Percentiles rank a stretch among this genome's conserved stretches.
phyloP scores from a whole-genome alignment of 2,888 invertebrate genomes.

The Gasteruption jaculator region DNA sequence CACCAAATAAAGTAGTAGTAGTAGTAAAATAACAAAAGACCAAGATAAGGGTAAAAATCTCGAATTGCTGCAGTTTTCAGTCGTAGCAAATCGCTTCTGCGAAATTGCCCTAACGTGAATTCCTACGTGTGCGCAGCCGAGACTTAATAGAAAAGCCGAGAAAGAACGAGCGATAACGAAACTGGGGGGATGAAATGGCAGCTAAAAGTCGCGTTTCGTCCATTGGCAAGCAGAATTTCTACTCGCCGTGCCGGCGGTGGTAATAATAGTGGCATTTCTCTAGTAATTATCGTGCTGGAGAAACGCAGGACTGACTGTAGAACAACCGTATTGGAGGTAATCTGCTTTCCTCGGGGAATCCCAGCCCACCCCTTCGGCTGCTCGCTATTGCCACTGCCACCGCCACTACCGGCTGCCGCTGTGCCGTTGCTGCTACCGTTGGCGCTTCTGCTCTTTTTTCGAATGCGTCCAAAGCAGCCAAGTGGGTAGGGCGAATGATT shows the following conservation, averaged over 20 bases:
- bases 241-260: too few species aligned
- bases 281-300: too few species aligned
- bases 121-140: not conserved
- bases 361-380: slow-evolving; percentile 27
- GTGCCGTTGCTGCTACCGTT: not conserved
- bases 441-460: slow-evolving; percentile 17
- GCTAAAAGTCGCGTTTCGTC: too few species aligned
- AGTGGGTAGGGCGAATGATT: slow-evolving; percentile 36
- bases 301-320: too few species aligned
- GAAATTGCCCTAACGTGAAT: not conserved
- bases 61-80: slow-evolving; percentile 36
- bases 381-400: slow-evolving; percentile 18
- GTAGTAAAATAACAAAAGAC: too few species aligned
- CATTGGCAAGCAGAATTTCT: too few species aligned
- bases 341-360: slow-evolving; percentile 39
- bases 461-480: too few species aligned
- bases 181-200: slow-evolving; percentile 15
- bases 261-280: too few species aligned
- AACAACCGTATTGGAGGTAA: slow-evolving; percentile 35
- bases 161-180: slow-evolving; percentile 19
- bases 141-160: slow-evolving; percentile 10
- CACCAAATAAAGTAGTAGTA: too few species aligned
- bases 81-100: not conserved
- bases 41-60: too few species aligned
- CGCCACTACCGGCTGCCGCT: not conserved